Evolutionary conservation across 2,113 vertebrate genomes (phyloP), one percentile per base, ranked within the genome.

Genomic region (Phyllopteryx taeniolatus): DNA sequence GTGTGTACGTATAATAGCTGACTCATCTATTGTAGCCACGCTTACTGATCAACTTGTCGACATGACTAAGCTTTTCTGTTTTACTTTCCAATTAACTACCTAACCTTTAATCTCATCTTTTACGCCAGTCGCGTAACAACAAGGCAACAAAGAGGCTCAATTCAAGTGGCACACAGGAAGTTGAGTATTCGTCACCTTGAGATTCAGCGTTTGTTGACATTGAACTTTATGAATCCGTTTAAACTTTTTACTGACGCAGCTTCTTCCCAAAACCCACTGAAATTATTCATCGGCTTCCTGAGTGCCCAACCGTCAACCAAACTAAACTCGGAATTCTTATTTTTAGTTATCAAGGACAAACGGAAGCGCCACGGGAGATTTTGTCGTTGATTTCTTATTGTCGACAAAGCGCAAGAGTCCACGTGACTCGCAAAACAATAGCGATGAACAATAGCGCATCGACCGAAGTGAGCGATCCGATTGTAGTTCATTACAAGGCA

Each of bases 71-170:
- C 17, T 0, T 0, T 77, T 66, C 42, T 46, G 66, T 8, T 8
- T 64, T 27, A 42, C 51, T 49, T 54, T 78, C 20, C 22, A 39
- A 19, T 51, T 57, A 59, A 42, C 73, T 49, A 64, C 63, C 61
- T 62, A 72, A 72, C 61, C 27, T 79, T 59, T 51, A 63, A 69
- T 65, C 76, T 64, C 27, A 49, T 47, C 63, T 72, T 76, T 67
- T 22, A 15, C n/a, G 59, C 27, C 14, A 46, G 6, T 68, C 59
- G 44, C 10, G 43, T 19, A 20, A 47, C 44, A n/a, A 49, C 8
- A 20, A 9, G 14, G 51, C 11, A 51, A 61, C 56, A 35, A 35
- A 61, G 33, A 61, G 33, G 7, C 2, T 17, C 8, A 15, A 61
- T 19, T 61, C 33, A 61, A 61, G 59, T 60, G 59, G 31, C 27